These are phyloP conservation scores for Rattus norvegicus DNA, from an alignment of 2,113 vertebrate genomes.

Conservation along the genomic window DNA sequence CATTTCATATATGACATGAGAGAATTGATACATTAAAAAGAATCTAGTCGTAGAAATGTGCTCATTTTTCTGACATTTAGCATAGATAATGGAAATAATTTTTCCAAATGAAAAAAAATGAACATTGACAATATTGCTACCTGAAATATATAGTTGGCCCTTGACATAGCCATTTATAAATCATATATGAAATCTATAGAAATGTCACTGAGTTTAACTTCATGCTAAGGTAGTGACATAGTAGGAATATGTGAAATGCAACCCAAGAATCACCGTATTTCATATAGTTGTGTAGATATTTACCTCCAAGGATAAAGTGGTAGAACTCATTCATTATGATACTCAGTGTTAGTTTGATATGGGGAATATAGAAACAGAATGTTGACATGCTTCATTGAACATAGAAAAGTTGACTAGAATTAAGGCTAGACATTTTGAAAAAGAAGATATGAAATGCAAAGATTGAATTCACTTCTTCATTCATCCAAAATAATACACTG, in stretches of 20 bases:
- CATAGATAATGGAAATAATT: background rate
- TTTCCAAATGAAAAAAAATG: background rate
- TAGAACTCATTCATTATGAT: background rate
- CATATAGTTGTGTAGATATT: background rate
- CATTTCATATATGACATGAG: background rate
- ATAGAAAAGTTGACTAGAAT: background rate
- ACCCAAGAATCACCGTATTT: background rate
- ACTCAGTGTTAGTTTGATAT: background rate
- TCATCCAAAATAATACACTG: background rate
- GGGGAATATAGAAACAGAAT: background rate
- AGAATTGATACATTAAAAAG: background rate
- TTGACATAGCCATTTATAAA: background rate
- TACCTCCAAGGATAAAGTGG: too few species aligned
- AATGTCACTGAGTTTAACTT: background rate
- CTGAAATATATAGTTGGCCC: background rate
- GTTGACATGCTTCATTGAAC: background rate
- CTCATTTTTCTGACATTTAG: background rate
- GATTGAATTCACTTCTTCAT: background rate
- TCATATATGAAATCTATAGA: background rate
- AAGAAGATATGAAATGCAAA: background rate
- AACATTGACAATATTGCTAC: background rate
- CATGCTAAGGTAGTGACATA: background rate
- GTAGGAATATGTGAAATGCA: background rate
- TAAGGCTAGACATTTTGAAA: background rate
- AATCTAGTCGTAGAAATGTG: background rate